Conservation (phyloP, 2,888 invertebrate genomes). For the Osedax frankpressi region DNA sequence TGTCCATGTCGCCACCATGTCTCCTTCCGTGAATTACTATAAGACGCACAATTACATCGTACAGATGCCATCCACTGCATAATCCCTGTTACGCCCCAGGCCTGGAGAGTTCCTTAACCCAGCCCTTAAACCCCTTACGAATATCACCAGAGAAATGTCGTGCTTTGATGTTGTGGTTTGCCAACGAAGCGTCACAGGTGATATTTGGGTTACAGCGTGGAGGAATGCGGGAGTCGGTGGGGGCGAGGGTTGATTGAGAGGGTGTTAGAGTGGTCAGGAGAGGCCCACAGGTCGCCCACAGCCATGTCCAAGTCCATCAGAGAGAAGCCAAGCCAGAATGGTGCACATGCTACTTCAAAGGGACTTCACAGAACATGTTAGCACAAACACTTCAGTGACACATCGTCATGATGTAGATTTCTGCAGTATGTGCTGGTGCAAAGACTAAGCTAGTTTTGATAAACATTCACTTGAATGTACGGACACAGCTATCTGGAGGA, state of each 20-base stretch:
- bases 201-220: background rate
- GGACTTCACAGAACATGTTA: background rate
- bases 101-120: background rate
- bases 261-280: background rate
- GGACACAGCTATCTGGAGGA: background rate
- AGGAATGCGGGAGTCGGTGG: background rate
- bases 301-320: constrained; percentile 5
- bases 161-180: constrained; percentile 4
- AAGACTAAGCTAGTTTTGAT: background rate
- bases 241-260: background rate
- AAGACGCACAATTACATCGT: constrained; percentile 1
- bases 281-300: background rate
- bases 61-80: constrained; percentile 2
- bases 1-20: background rate
- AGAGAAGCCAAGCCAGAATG: background rate
- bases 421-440: background rate
- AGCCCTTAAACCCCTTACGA: constrained; percentile 7
- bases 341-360: constrained; percentile 2
- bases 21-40: constrained; percentile 4
- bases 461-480: background rate
- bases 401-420: background rate
- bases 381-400: constrained; percentile 3
- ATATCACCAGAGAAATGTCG: background rate
- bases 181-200: constrained; percentile 1
- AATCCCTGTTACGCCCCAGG: background rate